Conservation (phyloP, 2,113 vertebrate genomes). For the Notothenia rossii region DNA sequence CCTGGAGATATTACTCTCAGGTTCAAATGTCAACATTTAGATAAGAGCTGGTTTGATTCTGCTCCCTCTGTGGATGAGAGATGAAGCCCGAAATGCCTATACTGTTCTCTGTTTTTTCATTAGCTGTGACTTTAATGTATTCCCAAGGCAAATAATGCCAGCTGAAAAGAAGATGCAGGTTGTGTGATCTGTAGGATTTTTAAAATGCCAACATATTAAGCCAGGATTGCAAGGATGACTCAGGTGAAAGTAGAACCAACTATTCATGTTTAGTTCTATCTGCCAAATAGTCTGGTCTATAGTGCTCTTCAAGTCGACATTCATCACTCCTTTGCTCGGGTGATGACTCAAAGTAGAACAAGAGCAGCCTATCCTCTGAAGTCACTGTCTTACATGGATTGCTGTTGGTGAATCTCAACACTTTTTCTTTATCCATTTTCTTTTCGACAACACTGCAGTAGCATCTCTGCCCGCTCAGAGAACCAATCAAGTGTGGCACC, state of each 20-base stretch:
- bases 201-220: slow-evolving; percentile 27
- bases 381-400: slow-evolving; percentile 33
- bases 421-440: slow-evolving; percentile 65
- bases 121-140: slow-evolving; percentile 35
- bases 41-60: slow-evolving; percentile 56
- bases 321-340: slow-evolving; percentile 26
- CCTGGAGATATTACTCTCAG: slow-evolving; percentile 70
- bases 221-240: slow-evolving; percentile 39
- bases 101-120: slow-evolving; percentile 56
- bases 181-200: not conserved
- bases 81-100: slow-evolving; percentile 42
- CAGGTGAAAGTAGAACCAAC: slow-evolving; percentile 15
- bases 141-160: slow-evolving; percentile 15
- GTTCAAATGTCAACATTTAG: slow-evolving; percentile 81
- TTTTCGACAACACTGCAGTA: slow-evolving; percentile 52
- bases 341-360: slow-evolving; percentile 34
- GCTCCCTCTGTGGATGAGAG: slow-evolving; percentile 36
- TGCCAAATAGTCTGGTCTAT: slow-evolving; percentile 4
- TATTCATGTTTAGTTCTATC: slow-evolving; percentile 21
- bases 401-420: slow-evolving; percentile 37
- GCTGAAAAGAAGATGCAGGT: not conserved
- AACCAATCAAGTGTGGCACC: slow-evolving; percentile 71
- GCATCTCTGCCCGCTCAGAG: slow-evolving; percentile 62
- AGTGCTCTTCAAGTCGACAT: slow-evolving; percentile 19
- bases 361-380: slow-evolving; percentile 25